phyloP scores from a whole-genome alignment of 92 coral and sea anemone species.

The Pocillopora meandrina region DNA sequence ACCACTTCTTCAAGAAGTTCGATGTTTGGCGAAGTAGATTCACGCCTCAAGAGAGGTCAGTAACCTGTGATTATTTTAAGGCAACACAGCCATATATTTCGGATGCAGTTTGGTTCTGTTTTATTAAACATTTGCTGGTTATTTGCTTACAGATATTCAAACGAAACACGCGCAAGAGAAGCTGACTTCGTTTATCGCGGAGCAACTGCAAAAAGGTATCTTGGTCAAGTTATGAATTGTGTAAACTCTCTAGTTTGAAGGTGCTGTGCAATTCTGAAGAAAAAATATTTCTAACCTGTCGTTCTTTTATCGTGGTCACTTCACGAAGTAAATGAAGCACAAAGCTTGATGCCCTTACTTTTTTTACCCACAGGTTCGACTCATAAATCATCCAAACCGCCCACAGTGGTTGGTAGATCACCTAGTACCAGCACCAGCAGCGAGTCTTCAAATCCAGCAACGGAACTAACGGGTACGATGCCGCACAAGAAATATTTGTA shows the following conservation, averaged over 20 bases:
- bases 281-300: too few relatives aligned
- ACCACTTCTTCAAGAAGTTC: conserved; percentile 19
- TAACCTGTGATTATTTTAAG: neutral
- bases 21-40: conserved; percentile 28
- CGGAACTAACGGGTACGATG: conserved; percentile 67
- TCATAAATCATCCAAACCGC: neutral
- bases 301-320: too few relatives aligned
- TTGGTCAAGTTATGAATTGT: too few relatives aligned
- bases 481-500: too few relatives aligned
- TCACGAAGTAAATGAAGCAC: too few relatives aligned
- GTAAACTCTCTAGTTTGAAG: too few relatives aligned
- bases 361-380: conserved; percentile 15
- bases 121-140: neutral
- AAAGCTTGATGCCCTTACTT: neutral
- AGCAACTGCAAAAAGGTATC: conserved; percentile 76
- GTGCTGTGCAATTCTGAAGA: too few relatives aligned
- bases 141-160: neutral
- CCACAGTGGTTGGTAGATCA: conserved; percentile 7
- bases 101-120: neutral
- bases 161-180: conserved; percentile 35
- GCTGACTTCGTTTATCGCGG: conserved; percentile 70
- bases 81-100: neutral
- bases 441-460: conserved; percentile 67
- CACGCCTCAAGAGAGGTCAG: conserved; percentile 42
- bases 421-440: conserved; percentile 30